Conservation (phyloP, 1,140 invertebrate species). For the Episyrphus balteatus region DNA sequence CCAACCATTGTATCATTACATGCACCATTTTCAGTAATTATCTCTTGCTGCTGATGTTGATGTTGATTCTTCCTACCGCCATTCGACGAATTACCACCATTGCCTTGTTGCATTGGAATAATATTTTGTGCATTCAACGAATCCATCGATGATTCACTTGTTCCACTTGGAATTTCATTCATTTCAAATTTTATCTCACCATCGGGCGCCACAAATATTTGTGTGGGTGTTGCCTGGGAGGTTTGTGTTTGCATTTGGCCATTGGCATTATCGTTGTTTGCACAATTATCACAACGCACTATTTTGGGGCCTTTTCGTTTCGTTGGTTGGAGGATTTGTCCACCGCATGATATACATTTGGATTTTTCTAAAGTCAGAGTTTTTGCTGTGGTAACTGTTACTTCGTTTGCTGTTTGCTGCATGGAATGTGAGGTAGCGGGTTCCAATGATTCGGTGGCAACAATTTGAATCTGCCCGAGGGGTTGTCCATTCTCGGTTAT, state of each 20-base stretch:
- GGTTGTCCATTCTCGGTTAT: constrained; percentile 33
- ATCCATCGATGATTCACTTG: constrained; percentile 25
- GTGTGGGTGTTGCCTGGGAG: constrained; percentile 27
- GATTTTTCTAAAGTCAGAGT: constrained; percentile 17
- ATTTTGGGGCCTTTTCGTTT: constrained; percentile 47
- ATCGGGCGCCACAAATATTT: constrained; percentile 53
- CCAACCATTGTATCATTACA: constrained; percentile 27
- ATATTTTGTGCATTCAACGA: constrained; percentile 39
- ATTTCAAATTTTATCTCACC: constrained; percentile 45
- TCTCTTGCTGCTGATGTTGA: constrained; percentile 6
- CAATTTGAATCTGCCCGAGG: constrained; percentile 44
- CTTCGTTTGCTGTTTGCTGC: constrained; percentile 20
- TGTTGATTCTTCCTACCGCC: constrained; percentile 10
- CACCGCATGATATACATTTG: constrained; percentile 47
- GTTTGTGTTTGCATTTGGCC: constrained; percentile 15
- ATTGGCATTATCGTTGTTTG: constrained; percentile 42
- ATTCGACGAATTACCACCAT: constrained; percentile 24
- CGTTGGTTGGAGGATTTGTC: constrained; percentile 39
- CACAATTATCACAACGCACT: constrained; percentile 46
- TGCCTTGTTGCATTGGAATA: constrained; percentile 30
- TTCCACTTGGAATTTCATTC: constrained; percentile 36
- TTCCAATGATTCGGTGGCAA: constrained; percentile 44
- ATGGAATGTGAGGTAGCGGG: constrained; percentile 27
- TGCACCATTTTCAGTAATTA: constrained; percentile 18
- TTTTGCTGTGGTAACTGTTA: constrained; percentile 22